A percentile compares a stretch with the other conserved stretches of the same genome.
phyloP scores from a whole-genome alignment of 1,140 invertebrate species.

The Schlechtendalia chinensis region DNA sequence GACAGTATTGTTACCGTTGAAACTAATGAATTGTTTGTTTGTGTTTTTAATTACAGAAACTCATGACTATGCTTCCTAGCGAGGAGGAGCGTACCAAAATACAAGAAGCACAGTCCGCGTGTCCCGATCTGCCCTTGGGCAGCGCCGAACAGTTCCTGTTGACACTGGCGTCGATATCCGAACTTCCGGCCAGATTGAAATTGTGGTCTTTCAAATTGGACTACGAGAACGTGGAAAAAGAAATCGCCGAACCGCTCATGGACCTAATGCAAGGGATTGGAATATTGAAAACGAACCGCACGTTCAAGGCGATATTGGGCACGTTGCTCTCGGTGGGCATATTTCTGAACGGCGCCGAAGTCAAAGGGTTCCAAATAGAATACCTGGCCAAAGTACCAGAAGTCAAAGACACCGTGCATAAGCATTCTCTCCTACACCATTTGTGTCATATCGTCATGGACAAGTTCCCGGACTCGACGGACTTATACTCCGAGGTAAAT shows the following conservation, averaged over 20 bases:
- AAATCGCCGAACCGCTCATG: constrained; percentile 97
- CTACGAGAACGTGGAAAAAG: constrained; percentile 94
- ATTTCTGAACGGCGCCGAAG: constrained; percentile 91
- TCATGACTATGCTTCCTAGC: constrained; percentile 94
- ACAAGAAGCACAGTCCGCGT: constrained; percentile 88
- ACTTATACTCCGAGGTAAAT: constrained; percentile 94
- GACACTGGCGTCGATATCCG: constrained; percentile 91
- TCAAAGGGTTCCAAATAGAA: constrained; percentile 96
- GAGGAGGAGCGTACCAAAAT: constrained; percentile 96
- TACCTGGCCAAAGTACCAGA: constrained; percentile 97
- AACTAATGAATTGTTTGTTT: neutral
- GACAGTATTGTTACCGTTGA: too few relatives aligned
- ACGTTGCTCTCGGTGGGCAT: constrained; percentile 93
- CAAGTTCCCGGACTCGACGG: constrained; percentile 88
- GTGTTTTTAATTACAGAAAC: constrained; percentile 69
- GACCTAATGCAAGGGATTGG: constrained; percentile 96
- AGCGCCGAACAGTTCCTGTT: constrained; percentile 97
- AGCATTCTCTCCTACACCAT: constrained; percentile 95
- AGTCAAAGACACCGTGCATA: constrained; percentile 98
- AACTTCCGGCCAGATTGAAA: constrained; percentile 89
- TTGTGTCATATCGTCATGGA: constrained; percentile 96
- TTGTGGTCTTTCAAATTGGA: constrained; percentile 99
- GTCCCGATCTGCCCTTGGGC: constrained; percentile 93
- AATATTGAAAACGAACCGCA: constrained; percentile 84
- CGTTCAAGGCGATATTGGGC: constrained; percentile 90